Base-by-base conservation (phyloP, 1,140 invertebrate species). In the Sycophaga agraensis region DNA sequence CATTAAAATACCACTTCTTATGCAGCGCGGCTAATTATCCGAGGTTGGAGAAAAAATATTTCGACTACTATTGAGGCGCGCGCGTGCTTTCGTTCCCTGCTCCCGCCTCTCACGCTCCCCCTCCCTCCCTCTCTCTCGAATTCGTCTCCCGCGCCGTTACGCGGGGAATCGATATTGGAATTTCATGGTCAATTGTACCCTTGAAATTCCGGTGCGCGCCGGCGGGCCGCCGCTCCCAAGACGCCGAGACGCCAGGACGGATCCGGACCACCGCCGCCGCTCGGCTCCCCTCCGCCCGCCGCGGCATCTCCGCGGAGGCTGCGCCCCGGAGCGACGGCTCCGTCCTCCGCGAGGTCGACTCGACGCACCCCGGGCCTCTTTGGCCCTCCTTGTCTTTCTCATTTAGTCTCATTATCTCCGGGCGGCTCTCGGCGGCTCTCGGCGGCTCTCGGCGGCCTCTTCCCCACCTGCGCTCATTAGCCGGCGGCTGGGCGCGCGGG, bases 1-100 rank as follows among this genome's bases (percentile, higher is more conserved):
- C 73, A 74, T 73, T 75, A 74, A 74, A 75, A 75, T 74, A 69
- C 73, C 73, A 72, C 71, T 74, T 75, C 71, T 74, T 74, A 73
- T 76, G 71, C 72, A 75, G 71, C 71, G 66, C 70, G 68, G 69
- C 69, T 76, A 76, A 74, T 76, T 73, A 74, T 66, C 53, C 64
- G 22, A 11, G n/a, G 22, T 17, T 12, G 7, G 17, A 39, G 63
- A 64, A 73, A 73, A 71, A 74, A 70, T 70, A 68, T 67, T 66
- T 59, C 59, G 67, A 65, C 56, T 67, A 66, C 68, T 62, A 54
- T 46, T 60, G 37, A 45, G 37, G 46, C 49, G 48, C 40, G n/a
- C 4, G 34, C n/a, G 12, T 16, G 21, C 26, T 11, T 16, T n/a
- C 43, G 21, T 24, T 46, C 24, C n/a, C 43, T 28, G 4, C 43